Base-by-base conservation (phyloP, 2,888 invertebrate species). In the Craniophora ligustri region DNA sequence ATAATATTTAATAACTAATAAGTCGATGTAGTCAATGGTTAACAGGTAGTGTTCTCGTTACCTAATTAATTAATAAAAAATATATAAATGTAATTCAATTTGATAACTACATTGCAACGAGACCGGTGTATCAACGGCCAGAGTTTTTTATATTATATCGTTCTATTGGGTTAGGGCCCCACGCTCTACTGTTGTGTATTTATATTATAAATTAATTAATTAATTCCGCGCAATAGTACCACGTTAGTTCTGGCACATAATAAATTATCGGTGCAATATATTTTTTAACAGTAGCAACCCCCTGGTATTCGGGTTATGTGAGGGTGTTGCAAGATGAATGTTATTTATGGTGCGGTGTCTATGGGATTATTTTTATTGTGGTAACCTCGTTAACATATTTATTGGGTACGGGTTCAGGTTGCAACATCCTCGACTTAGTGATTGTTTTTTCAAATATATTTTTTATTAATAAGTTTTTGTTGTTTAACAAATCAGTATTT, bases 401-500 rank as follows among this genome's bases (percentile, higher is more conserved):
- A 75, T 78, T 66, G 72, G 72, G 70, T 59, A 68, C 30, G 67
- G 81, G 81, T 87, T 86, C 84, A 84, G 66, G 55, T 85, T 87
- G 88, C 89, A 87, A 87, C 89, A 86, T 84, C 85, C 81, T 67
- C 50, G 62, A 61, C 68, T 75, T n/a, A n/a, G n/a, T n/a, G n/a
- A 72, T 76, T 82, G 82, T 81, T 82, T 83, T 79, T 80, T 83
- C 84, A 82, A 87, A 85, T 88, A 87, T 87, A 85, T 88, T 88
- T 78, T 81, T 71, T 72, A 67, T 62, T 48, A 84, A 84, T 89
- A 85, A 87, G 87, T 58, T 67, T 85, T 86, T 87, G 86, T 88
- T 88, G 81, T 88, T 86, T 87, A 89, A 91, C 87, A 89, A 88
- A 92, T 91, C 92, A 93, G 92, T 93, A 93, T 93, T 93, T 84